Conservation (phyloP, 2,888 invertebrate species). For the Lasioglossum malachurum region DNA sequence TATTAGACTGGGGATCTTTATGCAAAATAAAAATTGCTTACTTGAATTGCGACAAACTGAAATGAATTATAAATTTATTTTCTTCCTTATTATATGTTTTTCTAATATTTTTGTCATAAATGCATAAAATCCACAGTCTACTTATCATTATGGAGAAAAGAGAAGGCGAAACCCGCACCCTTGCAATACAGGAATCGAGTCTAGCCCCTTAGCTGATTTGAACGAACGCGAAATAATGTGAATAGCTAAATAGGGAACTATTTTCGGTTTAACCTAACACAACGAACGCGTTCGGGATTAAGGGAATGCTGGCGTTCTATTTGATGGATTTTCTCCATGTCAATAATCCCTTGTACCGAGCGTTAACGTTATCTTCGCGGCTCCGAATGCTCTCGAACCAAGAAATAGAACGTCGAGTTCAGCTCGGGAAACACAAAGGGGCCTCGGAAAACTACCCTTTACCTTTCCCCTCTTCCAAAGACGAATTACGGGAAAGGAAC, state of each 20-base stretch:
- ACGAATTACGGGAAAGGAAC: constrained; percentile 16
- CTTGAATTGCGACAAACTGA: no score
- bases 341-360: background rate
- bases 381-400: background rate
- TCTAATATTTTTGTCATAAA: no score
- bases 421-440: constrained; percentile 2
- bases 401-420: constrained; percentile 10
- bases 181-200: no score
- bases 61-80: no score
- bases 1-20: no score
- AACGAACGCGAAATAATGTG: background rate
- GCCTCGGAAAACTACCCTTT: constrained; percentile 11
- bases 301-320: background rate
- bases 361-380: constrained; percentile 24
- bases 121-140: no score
- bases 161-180: no score
- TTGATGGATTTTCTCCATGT: background rate
- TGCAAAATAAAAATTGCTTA: no score
- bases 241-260: background rate
- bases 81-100: no score
- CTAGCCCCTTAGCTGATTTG: background rate
- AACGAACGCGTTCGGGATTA: background rate
- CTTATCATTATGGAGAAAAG: no score
- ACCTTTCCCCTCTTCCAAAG: background rate
- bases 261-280: background rate